A percentile compares a stretch with the other conserved stretches of the same genome.
Evolutionary conservation across 2,888 invertebrate species (phyloP).

Genomic region (Sinodicranocentrus sp.): DNA sequence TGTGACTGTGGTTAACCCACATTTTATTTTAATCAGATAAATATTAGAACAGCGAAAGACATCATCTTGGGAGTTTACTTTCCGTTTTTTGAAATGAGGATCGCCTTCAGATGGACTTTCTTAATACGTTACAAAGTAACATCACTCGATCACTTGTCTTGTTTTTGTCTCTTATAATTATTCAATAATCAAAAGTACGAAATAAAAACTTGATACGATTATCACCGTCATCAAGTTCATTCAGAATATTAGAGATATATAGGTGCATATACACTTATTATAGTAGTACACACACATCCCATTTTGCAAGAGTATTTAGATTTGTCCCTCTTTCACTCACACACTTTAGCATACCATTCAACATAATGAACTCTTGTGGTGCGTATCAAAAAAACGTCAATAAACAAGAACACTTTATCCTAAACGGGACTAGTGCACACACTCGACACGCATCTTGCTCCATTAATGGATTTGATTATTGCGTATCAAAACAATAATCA

Average conservation of each 20-base stretch:
- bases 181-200: constrained; percentile 5
- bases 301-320: not conserved
- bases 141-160: not conserved
- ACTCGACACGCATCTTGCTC: constrained; percentile 9
- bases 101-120: constrained; percentile 19
- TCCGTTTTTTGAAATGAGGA: constrained; percentile 24
- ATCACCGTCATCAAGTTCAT: too few species aligned
- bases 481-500: constrained; percentile 5
- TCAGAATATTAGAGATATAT: too few species aligned
- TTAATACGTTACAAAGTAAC: not conserved
- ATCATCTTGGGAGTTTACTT: constrained; percentile 7
- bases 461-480: constrained; percentile 4
- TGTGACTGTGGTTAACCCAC: constrained; percentile 18
- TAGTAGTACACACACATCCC: not conserved
- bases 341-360: not conserved
- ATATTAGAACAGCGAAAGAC: not conserved
- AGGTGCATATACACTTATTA: not conserved
- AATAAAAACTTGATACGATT: constrained; percentile 10
- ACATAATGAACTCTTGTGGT: not conserved
- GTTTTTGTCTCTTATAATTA: constrained; percentile 9
- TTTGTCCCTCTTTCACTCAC: not conserved
- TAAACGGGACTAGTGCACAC: constrained; percentile 1
- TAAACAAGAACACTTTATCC: constrained; percentile 15
- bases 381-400: constrained; percentile 18
- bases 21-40: constrained; percentile 22